A percentile compares a stretch with the other conserved stretches of the same genome.
Conservation (phyloP, 2,797 vertebrate species). For the Ambastaia sidthimunki region DNA sequence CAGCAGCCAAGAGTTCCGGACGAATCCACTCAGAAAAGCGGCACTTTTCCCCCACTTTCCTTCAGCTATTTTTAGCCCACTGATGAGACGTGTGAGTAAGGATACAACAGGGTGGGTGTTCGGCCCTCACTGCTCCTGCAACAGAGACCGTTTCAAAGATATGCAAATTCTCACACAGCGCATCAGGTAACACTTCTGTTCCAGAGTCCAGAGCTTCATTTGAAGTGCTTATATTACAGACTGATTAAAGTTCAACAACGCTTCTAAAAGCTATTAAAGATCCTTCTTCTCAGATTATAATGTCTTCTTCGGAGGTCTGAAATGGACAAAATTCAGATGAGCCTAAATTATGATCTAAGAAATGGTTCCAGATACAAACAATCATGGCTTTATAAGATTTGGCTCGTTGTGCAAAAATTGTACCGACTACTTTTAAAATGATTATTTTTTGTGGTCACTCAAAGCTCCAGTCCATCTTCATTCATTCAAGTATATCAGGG, state of each 20-base stretch:
- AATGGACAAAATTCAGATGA: no score
- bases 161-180: slow-evolving; percentile 12
- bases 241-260: background rate
- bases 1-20: background rate
- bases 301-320: no score
- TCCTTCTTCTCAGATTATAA: no score
- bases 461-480: no score
- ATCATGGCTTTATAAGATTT: no score
- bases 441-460: no score
- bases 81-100: background rate
- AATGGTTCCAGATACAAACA: no score
- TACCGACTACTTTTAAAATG: no score
- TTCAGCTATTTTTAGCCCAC: slow-evolving; percentile 11
- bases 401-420: no score
- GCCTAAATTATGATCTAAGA: no score
- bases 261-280: no score
- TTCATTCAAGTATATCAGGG: no score
- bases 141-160: background rate
- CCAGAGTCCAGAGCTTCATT: background rate
- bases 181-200: background rate
- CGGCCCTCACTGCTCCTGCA: background rate
- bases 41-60: slow-evolving; percentile 6
- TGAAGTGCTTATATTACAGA: background rate
- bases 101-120: background rate
- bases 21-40: background rate